Evolutionary conservation across 2,113 vertebrate genomes (phyloP).

Genomic region (Equus quagga): DNA sequence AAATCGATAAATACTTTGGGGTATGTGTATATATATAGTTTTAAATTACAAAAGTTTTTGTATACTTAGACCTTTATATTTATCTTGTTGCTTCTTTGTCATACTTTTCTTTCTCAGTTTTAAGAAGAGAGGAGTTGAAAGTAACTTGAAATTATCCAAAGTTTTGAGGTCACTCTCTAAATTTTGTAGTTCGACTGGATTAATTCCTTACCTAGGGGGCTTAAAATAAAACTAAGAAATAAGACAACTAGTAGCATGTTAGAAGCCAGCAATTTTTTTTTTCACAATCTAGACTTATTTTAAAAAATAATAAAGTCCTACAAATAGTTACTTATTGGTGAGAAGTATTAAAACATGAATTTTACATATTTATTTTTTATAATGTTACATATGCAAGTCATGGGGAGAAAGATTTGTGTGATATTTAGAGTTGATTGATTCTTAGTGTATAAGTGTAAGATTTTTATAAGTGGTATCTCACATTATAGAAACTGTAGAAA

Average conservation of each 20-base stretch:
- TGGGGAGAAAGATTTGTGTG: neutral
- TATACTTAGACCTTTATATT: neutral
- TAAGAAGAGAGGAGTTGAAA: neutral
- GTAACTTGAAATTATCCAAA: neutral
- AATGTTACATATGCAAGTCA: neutral
- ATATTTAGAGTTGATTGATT: neutral
- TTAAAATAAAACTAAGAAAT: constrained; percentile 1
- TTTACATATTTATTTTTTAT: neutral
- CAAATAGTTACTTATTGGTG: neutral
- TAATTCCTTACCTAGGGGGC: neutral
- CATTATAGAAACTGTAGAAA: neutral
- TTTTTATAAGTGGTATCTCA: neutral
- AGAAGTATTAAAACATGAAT: neutral
- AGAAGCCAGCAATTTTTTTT: neutral
- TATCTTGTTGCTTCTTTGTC: neutral
- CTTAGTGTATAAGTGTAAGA: neutral
- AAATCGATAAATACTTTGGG: neutral
- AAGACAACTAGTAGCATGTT: neutral
- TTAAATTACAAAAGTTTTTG: constrained; percentile 6
- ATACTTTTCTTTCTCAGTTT: neutral
- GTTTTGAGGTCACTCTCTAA: neutral
- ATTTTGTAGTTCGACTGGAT: neutral
- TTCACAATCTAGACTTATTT: neutral
- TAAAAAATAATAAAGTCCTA: neutral
- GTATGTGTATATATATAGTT: neutral